Base-by-base conservation (phyloP, 2,113 vertebrate species). In the Scomber scombrus region DNA sequence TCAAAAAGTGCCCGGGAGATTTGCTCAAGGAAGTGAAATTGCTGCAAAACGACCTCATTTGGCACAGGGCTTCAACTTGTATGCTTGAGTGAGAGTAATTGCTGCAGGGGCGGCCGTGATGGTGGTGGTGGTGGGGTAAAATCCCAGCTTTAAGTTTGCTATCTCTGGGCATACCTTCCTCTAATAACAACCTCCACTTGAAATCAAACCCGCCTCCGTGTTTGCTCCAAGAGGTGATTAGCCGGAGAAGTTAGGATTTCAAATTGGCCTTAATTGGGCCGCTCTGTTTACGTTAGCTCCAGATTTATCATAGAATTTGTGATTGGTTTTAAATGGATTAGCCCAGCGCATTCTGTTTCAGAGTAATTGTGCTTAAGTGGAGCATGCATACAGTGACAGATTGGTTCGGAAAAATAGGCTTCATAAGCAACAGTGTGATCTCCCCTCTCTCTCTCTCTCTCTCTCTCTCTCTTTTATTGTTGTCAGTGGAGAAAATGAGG, bases 61-160 rank as follows among this genome's bases (percentile, higher is more conserved):
- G 95, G 96, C 95, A 94, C 91, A 78, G 88, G 94, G 94, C 81
- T 88, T 90, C 87, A 91, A 91, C 94, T 74, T 90, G 91, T 82
- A 94, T 91, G 96, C 95, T 95, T 95, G 93, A 96, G 93, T 95
- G 95, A 94, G 90, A 86, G 82, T 96, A 97, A 96, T 96, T 96
- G 96, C 93, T 29, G 89, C 82, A 45, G 40, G 16, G 58, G 58
- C 61, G 45, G 66, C 11, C 31, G 68, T 11, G 21, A 21, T 15
- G 49, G 18, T 6, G 67, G n/a, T 16, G 31, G 51, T 2, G 79
- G 18, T 13, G 45, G 9, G 6, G 56, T 90, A 9, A 94, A 93
- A 93, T 26, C 93, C 91, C 90, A 86, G 92, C 90, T 94, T 75
- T 93, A 86, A 93, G 92, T 95, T 91, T 93, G 92, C 91, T 91